Conservation (phyloP, 30 jellyfish, hydroid and myxozoan species). For the Sanderia malayensis region DNA sequence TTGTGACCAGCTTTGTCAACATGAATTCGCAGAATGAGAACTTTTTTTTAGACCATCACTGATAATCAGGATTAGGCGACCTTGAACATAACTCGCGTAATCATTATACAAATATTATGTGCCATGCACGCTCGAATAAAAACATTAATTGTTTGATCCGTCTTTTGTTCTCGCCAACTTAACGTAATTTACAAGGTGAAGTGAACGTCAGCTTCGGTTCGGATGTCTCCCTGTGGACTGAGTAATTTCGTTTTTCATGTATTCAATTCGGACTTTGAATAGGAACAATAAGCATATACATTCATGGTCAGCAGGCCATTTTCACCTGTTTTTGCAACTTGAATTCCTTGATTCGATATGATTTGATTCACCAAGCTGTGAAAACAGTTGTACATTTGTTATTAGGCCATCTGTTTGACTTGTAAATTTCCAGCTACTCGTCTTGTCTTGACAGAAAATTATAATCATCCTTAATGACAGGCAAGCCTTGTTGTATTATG, state of each 20-base stretch:
- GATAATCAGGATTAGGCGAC: conserved; percentile 77
- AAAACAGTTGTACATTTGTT: not conserved
- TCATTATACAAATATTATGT: conserved; percentile 67
- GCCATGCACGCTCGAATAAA: conserved; percentile 73
- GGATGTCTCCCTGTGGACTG: conserved; percentile 60
- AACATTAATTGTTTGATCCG: conserved; percentile 54
- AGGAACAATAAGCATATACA: conserved; percentile 39
- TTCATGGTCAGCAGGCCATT: conserved; percentile 57
- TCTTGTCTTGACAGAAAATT: not conserved
- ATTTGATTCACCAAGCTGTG: conserved; percentile 22
- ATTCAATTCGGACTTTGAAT: conserved; percentile 52
- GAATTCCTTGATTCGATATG: not conserved
- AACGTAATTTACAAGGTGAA: conserved; percentile 69
- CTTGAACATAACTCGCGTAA: conserved; percentile 65
- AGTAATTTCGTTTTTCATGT: conserved; percentile 42
- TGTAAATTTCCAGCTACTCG: not conserved
- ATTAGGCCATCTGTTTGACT: conserved; percentile 18
- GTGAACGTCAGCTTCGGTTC: conserved; percentile 52
- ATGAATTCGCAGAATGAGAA: conserved; percentile 40
- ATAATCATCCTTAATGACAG: not conserved
- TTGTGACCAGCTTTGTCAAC: too few species aligned
- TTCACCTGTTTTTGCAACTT: conserved; percentile 62
- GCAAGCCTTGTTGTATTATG: not conserved
- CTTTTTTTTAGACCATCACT: conserved; percentile 58
- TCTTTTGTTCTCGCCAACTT: conserved; percentile 48